Base-by-base conservation (phyloP, 2,888 invertebrate genomes). In the Craniophora ligustri region DNA sequence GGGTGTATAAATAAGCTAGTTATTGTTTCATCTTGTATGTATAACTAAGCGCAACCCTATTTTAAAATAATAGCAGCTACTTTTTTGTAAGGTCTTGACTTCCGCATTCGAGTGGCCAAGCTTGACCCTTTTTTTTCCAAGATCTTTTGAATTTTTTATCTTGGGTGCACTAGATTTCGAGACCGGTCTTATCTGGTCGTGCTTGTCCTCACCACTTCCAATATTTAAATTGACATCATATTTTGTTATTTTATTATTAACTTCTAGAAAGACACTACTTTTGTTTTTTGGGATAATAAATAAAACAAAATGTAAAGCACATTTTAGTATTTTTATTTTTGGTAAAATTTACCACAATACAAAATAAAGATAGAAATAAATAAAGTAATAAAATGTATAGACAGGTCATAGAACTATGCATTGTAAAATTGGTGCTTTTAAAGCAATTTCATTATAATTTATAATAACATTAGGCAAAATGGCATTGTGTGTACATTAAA, bases 381-480 rank as follows among this genome's bases (percentile, higher is more conserved):
- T 93, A 92, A 92, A 92, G 86, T 89, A 91, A 90, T 92, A 91
- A 92, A 91, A 88, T 91, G 91, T 92, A 92, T 91, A 93, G 92
- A 92, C 92, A 92, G 91, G 91, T 88, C 90, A 91, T 92, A 93
- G 89, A 91, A 88, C 89, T 91, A 91, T 92, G 91, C 89, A 91
- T 91, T 92, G 92, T 93, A 93, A 92, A 92, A 90, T 89, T 91
- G 91, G 92, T 93, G 93, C 92, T 93, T 93, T 93, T 92, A 87
- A 93, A 93, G 93, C 92, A 92, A 89, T 92, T 88, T 88, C 87
- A 88, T 75, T 92, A 92, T 92, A 92, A 93, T 92, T 91, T 92
- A 91, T 91, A 91, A 92, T 92, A 92, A 93, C 90, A 92, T 91
- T 93, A 92, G 92, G 93, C 93, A 93, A 92, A 92, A 93, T 92